A percentile compares a stretch with the other conserved stretches of the same genome.
Conservation (phyloP, 2,113 vertebrate species). For the Amblyornis subalaris region DNA sequence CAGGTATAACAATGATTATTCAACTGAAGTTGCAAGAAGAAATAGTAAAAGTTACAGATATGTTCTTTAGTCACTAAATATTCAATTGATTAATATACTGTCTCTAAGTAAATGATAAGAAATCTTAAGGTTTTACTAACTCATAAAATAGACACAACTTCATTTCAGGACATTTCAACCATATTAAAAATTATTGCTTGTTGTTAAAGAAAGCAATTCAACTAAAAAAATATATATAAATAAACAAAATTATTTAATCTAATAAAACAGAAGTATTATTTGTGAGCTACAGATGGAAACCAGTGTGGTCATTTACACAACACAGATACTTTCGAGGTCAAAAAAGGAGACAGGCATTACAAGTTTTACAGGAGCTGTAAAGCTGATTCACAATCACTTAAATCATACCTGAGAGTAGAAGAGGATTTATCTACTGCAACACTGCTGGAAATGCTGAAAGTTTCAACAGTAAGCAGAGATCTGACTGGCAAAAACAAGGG, state of each 20-base stretch:
- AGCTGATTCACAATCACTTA: background rate
- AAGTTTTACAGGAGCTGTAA: background rate
- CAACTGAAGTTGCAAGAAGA: background rate
- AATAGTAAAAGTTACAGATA: background rate
- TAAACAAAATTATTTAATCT: background rate
- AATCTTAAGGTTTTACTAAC: background rate
- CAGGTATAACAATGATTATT: background rate
- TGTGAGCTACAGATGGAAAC: background rate
- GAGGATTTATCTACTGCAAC: conserved; percentile 90
- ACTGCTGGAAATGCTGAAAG: conserved; percentile 95
- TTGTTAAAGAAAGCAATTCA: background rate
- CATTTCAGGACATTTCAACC: background rate
- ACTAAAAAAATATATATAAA: background rate
- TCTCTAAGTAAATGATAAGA: background rate
- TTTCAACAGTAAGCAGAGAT: conserved; percentile 90
- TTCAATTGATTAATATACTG: background rate
- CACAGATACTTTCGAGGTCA: background rate
- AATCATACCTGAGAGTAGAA: conserved; percentile 87
- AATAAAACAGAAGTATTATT: background rate
- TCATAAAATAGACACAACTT: background rate
- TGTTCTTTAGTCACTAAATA: background rate
- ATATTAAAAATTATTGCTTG: background rate
- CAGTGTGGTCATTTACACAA: background rate
- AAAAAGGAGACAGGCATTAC: background rate
- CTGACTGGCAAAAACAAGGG: conserved; percentile 89